A percentile compares a stretch with the other conserved stretches of the same genome.
These are phyloP conservation scores for Drosophila sucinea DNA, from an alignment of 1,140 invertebrate genomes.

Conservation along the genomic window DNA sequence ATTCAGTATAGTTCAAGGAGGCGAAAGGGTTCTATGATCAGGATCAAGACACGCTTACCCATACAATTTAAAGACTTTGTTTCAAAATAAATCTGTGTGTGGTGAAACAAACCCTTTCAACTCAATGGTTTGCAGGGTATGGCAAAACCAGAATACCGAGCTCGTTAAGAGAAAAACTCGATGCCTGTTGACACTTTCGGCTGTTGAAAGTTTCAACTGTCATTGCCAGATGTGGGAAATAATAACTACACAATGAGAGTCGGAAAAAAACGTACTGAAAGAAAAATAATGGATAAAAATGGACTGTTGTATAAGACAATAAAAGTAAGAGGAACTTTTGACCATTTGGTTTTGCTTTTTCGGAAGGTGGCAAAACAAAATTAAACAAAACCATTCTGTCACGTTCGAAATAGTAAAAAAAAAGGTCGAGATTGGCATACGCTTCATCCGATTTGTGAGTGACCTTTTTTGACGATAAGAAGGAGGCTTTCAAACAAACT, in stretches of 20 bases:
- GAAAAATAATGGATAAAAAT: conserved; percentile 50
- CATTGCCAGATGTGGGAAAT: conserved; percentile 27
- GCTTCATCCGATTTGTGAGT: conserved; percentile 44
- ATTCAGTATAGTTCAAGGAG: no score
- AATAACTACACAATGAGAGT: conserved; percentile 31
- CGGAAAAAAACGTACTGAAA: conserved; percentile 21
- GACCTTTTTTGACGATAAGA: conserved; percentile 29
- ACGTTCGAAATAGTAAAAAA: conserved; percentile 2
- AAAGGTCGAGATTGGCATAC: conserved; percentile 34
- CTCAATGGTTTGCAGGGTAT: background rate
- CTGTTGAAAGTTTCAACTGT: conserved; percentile 25
- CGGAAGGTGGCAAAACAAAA: background rate
- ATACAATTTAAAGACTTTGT: background rate
- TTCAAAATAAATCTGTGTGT: background rate
- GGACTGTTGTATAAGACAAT: conserved; percentile 49
- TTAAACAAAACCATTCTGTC: background rate
- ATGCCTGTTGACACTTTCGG: conserved; percentile 12
- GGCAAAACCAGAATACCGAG: conserved; percentile 4
- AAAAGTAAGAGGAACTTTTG: background rate
- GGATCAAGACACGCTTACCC: no score
- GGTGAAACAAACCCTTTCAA: background rate
- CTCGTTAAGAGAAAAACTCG: conserved; percentile 30
- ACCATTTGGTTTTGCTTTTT: conserved; percentile 8
- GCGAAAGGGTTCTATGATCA: no score
- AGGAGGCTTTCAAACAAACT: background rate